Evolutionary conservation across 2,113 vertebrate species (phyloP), one percentile per base, ranked within the genome.

Genomic region (Rattus norvegicus): DNA sequence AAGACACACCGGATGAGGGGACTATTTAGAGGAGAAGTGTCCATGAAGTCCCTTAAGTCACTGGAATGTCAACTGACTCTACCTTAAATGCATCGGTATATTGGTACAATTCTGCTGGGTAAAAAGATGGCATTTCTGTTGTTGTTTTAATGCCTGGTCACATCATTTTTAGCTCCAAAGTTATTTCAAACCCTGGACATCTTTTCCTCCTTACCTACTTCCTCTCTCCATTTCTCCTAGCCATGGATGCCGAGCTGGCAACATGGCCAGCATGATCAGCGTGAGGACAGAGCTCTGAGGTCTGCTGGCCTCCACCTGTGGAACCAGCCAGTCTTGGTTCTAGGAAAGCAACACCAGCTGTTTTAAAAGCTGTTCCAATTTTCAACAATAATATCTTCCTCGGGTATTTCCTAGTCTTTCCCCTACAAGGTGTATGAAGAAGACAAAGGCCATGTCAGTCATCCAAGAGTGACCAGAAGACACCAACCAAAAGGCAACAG

Each of bases 401-500:
- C 19, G 36, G 8, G 17, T n/a, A 1, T 92, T 93, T 95, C 88
- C 52, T 70, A 88, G 80, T 92, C 43, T 91, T 76, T 26, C 24
- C n/a, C 28, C 13, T n/a, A n/a, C 28, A 36, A 95, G 75, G 43
- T 16, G 73, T 76, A 52, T 17, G 54, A 96, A 59, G 73, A 96
- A 26, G 80, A 61, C 7, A 52, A 86, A 91, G 43, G 43, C 56
- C 81, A n/a, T 33, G 28, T 43, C 3, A 30, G 65, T 5, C 86
- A 80, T 63, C 43, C 65, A 65, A 95, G 89, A 47, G 81, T 4
- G 36, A 56, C 54, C 36, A 89, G 59, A 84, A 90, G 26, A 24
- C 67, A 89, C 47, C 76, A 70, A 54, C 24, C 65, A 2, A 47
- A 75, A 96, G 7, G n/a, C 26, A n/a, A 72, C 76, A 81, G 79